Conservation (phyloP, 2,113 vertebrate species). For the Vidua macroura region DNA sequence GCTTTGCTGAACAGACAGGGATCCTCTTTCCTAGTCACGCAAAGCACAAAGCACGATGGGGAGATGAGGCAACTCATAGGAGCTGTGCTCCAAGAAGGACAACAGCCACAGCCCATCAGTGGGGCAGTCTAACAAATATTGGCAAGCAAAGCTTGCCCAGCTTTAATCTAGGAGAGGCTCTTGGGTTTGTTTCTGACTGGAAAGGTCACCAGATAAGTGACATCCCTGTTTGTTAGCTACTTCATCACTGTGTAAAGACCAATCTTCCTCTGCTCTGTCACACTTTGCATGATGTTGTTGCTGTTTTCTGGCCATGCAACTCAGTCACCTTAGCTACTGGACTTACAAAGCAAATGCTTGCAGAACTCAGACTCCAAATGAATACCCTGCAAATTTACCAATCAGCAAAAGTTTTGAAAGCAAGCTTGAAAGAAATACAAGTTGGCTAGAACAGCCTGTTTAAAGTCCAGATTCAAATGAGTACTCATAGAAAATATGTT, state of each 20-base stretch:
- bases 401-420: neutral
- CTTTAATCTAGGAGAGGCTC: neutral
- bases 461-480: conserved; percentile 49
- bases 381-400: neutral
- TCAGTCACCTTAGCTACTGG: neutral
- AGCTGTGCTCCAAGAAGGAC: neutral
- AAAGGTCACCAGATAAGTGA: neutral
- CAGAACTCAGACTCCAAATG: neutral
- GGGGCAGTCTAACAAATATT: neutral
- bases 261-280: neutral
- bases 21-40: neutral
- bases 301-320: neutral
- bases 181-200: neutral
- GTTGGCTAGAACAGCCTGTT: neutral
- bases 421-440: neutral
- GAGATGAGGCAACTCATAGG: neutral
- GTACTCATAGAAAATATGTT: conserved; percentile 49
- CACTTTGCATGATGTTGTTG: neutral
- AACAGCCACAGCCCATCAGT: fast-evolving
- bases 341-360: neutral
- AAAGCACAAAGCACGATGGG: fast-evolving
- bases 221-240: neutral
- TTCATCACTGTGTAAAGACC: neutral
- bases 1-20: neutral
- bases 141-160: neutral